Base-by-base conservation (phyloP, 2,888 invertebrate species). In the Agrenia bidenticulata region DNA sequence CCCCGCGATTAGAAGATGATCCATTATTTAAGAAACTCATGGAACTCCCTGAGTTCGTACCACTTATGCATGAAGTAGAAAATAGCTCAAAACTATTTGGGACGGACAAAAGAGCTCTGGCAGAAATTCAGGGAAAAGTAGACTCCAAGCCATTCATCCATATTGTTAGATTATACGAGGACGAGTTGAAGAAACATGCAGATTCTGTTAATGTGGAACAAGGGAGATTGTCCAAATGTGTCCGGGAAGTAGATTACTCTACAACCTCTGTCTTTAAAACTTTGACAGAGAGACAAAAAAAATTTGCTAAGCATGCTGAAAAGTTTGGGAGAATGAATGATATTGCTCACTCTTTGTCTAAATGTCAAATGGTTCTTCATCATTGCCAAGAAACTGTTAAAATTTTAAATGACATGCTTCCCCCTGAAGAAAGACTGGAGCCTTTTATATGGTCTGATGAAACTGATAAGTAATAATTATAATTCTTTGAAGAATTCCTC, bases 301-400 rank as follows among this genome's bases (percentile, higher is more conserved):
- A 85, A 17, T 94, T 89, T 80, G 88, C 91, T 0, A 88, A 90
- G 2, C 89, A 92, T 80, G 90, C 91, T 0, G 95, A 95, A 77
- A 86, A 92, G 55, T 83, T 96, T 63, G 86, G 88, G 21, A 87
- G 91, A 75, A 89, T 93, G 0, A 87, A 89, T 54, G 90, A 92
- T 69, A 85, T 94, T 7, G 88, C 90, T 0, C 87, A 89, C 75
- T 90, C 92, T 77, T 80, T 96, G 58, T 87, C 88, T 32, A 84
- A 90, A 32, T 92, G 94, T 78, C 89, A 92, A 79, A 87, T 88
- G 61, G 81, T 90, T 60, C 82, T 96, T 21, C 89, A 90, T 79
- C 89, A 92, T 81, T 90, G 90, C 0, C 80, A 94, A 1, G 91
- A 90, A 78, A 89, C 89, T 57, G 84, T 93, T 78, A 92, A 94